These are phyloP conservation scores for Siniperca chuatsi DNA, from an alignment of 2,113 vertebrate genomes.

Conservation along the genomic window DNA sequence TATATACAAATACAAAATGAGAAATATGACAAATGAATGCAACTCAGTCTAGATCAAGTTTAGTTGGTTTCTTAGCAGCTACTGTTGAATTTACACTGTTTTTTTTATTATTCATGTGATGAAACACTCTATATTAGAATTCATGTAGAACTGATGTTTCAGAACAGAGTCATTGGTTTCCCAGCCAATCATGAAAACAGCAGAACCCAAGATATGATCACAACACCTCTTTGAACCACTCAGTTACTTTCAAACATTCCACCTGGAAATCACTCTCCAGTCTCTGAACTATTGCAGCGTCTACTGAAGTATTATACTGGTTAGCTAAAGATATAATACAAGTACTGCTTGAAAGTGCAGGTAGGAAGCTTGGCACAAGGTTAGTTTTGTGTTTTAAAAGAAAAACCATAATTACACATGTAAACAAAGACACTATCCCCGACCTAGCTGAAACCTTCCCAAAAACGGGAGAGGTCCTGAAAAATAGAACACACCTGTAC, in stretches of 20 bases:
- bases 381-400: slow-evolving; percentile 82
- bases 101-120: slow-evolving; percentile 16
- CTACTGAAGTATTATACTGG: slow-evolving; percentile 81
- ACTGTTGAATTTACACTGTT: slow-evolving; percentile 57
- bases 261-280: slow-evolving; percentile 42
- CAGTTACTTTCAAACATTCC: slow-evolving; percentile 39
- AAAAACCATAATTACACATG: slow-evolving; percentile 83
- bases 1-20: slow-evolving; percentile 46
- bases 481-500: slow-evolving; percentile 76
- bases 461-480: slow-evolving; percentile 70
- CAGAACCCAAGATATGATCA: slow-evolving; percentile 51
- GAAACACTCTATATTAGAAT: slow-evolving; percentile 43
- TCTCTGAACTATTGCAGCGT: slow-evolving; percentile 76
- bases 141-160: slow-evolving; percentile 43
- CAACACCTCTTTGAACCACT: slow-evolving; percentile 26
- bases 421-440: slow-evolving; percentile 85
- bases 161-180: slow-evolving; percentile 63
- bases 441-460: slow-evolving; percentile 74
- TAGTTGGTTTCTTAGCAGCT: slow-evolving; percentile 71
- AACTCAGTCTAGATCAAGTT: slow-evolving; percentile 53
- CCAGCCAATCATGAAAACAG: slow-evolving; percentile 59
- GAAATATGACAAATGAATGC: slow-evolving; percentile 40
- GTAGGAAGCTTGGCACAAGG: slow-evolving; percentile 85
- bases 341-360: slow-evolving; percentile 84
- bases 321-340: slow-evolving; percentile 82